Conservation (phyloP, 1,140 invertebrate genomes). For the Drosophila paulistorum region DNA sequence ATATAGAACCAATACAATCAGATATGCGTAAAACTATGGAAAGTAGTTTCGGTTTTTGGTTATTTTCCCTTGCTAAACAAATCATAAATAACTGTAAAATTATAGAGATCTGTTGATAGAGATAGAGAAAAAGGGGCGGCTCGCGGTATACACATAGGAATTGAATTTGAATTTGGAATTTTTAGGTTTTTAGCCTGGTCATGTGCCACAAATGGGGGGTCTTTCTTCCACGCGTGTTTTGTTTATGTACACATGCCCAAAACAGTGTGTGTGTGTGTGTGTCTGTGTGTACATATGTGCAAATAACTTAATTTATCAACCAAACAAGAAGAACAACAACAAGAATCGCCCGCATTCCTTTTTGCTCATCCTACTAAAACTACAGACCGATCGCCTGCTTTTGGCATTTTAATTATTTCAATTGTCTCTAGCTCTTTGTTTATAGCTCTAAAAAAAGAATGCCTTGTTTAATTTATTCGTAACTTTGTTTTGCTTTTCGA, state of each 20-base stretch:
- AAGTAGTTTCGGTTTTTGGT: slow-evolving; percentile 32
- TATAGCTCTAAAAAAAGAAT: slow-evolving; percentile 39
- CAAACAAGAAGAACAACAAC: slow-evolving; percentile 45
- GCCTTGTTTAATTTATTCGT: slow-evolving; percentile 64
- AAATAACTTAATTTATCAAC: slow-evolving; percentile 70
- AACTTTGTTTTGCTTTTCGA: slow-evolving; percentile 37
- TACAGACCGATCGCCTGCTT: slow-evolving; percentile 38
- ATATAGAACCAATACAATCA: slow-evolving; percentile 9
- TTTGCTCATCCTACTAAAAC: slow-evolving; percentile 6
- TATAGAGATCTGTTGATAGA: slow-evolving; percentile 29
- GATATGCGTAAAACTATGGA: slow-evolving; percentile 48
- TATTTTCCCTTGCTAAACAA: slow-evolving; percentile 54
- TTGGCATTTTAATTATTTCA: slow-evolving; percentile 76
- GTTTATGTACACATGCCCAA: not conserved
- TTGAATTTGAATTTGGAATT: slow-evolving; percentile 7
- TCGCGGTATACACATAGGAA: slow-evolving; percentile 11
- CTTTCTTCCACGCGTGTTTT: slow-evolving; percentile 49
- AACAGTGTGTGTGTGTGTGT: not conserved
- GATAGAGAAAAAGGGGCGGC: no score
- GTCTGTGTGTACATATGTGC: slow-evolving; percentile 18
- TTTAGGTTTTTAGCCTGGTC: slow-evolving; percentile 29
- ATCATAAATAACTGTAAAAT: slow-evolving; percentile 67
- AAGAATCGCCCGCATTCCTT: slow-evolving; percentile 60
- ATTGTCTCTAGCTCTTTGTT: slow-evolving; percentile 74
- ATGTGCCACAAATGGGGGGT: slow-evolving; percentile 39